Conservation (phyloP, 1,140 invertebrate genomes). For the Aradophagus sp. region DNA sequence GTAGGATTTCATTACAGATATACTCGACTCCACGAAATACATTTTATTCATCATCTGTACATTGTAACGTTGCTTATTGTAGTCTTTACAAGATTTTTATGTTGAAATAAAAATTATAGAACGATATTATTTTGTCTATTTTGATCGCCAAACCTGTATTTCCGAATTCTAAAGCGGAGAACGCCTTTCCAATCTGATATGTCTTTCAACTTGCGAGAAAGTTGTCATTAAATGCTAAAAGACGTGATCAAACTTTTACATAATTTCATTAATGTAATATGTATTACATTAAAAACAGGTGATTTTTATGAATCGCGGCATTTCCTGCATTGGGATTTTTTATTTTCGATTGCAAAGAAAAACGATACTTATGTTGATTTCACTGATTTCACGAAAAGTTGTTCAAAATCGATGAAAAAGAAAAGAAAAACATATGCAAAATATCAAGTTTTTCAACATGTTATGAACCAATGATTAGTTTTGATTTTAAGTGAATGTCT, state of each 20-base stretch:
- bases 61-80: slow-evolving; percentile 24
- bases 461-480: no score
- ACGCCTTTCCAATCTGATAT: background rate
- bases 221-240: slow-evolving; percentile 21
- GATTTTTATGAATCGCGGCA: slow-evolving; percentile 11
- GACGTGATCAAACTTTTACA: slow-evolving; percentile 21
- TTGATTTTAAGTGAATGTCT: no score
- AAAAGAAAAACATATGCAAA: no score
- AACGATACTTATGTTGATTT: no score
- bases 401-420: no score
- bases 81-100: slow-evolving; percentile 23
- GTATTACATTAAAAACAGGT: slow-evolving; percentile 19
- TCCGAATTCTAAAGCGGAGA: slow-evolving; percentile 3
- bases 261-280: slow-evolving; percentile 23
- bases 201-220: slow-evolving; percentile 20
- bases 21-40: slow-evolving; percentile 5
- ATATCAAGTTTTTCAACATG: no score
- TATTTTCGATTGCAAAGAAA: slow-evolving; percentile 21
- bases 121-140: slow-evolving; percentile 8
- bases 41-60: slow-evolving; percentile 9
- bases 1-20: slow-evolving; percentile 27
- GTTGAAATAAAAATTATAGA: slow-evolving; percentile 27
- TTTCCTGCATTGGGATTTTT: slow-evolving; percentile 29
- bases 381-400: no score
- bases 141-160: slow-evolving; percentile 6